These are phyloP conservation scores for Phaethon lepturus DNA, from an alignment of 2,113 vertebrate genomes.

Conservation along the genomic window DNA sequence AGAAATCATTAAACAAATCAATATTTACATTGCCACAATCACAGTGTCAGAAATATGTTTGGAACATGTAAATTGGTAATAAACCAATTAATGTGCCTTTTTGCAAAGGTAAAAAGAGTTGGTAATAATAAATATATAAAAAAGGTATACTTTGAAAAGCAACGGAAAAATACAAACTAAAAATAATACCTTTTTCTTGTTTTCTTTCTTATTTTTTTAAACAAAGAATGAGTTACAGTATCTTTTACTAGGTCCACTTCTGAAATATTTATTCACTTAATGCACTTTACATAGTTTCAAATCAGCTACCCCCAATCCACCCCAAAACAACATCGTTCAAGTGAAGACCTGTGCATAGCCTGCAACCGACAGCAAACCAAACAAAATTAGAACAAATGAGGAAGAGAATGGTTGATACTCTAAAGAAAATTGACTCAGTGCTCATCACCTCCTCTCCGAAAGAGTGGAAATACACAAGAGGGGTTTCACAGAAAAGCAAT, in stretches of 20 bases:
- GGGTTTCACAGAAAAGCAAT: background rate
- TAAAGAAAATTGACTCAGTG: background rate
- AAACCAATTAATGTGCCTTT: background rate
- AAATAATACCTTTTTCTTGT: background rate
- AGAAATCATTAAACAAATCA: background rate
- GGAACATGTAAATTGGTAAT: background rate
- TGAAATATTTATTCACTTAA: background rate
- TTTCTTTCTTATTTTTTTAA: background rate
- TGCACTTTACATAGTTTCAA: background rate
- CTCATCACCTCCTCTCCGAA: background rate
- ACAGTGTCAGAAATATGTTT: background rate
- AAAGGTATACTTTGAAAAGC: background rate
- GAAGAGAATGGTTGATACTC: background rate
- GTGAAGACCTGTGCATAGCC: background rate
- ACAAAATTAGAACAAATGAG: background rate
- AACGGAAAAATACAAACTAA: background rate
- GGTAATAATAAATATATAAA: background rate
- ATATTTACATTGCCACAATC: background rate
- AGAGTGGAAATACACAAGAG: background rate
- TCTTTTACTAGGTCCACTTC: background rate
- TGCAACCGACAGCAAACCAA: background rate
- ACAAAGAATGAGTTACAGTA: background rate
- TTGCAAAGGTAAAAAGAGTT: background rate
- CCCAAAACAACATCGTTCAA: background rate
- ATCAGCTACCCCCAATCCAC: background rate